phyloP scores from a whole-genome alignment of 1,140 invertebrate species.

The Rhyzopertha dominica region DNA sequence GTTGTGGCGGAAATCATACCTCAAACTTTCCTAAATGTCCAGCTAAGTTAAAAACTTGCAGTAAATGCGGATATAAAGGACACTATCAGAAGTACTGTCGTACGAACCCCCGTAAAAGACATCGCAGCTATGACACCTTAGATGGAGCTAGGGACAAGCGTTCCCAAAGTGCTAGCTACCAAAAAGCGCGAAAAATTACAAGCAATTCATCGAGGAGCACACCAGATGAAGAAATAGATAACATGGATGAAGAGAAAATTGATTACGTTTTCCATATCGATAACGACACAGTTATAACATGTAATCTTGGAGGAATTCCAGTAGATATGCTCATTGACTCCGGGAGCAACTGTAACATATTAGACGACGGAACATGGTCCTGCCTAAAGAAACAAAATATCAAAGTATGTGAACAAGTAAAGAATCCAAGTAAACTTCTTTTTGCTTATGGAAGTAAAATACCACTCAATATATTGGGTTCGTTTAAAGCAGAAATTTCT shows the following conservation, averaged over 20 bases:
- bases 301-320: conserved; percentile 6
- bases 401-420: conserved; percentile 19
- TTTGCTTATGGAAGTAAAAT: conserved; percentile 15
- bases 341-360: conserved; percentile 16
- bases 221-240: background rate
- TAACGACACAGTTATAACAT: conserved; percentile 10
- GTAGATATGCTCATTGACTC: conserved; percentile 20
- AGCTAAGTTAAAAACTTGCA: too few relatives aligned
- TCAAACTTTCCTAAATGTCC: too few relatives aligned
- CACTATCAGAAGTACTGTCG: too few relatives aligned
- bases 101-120: too few relatives aligned
- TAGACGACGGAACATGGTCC: conserved; percentile 13
- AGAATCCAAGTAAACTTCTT: conserved; percentile 19
- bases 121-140: too few relatives aligned
- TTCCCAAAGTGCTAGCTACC: conserved; percentile 4
- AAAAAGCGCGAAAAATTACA: background rate
- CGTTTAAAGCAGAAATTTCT: too few relatives aligned
- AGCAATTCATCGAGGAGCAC: background rate
- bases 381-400: conserved; percentile 6
- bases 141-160: too few relatives aligned
- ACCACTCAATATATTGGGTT: conserved; percentile 17
- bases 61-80: too few relatives aligned
- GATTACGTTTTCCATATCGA: conserved; percentile 19
- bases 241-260: too few relatives aligned
- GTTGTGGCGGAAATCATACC: too few relatives aligned